Base-by-base conservation (phyloP, 2,888 invertebrate genomes). In the Lasioglossum oenotherae region DNA sequence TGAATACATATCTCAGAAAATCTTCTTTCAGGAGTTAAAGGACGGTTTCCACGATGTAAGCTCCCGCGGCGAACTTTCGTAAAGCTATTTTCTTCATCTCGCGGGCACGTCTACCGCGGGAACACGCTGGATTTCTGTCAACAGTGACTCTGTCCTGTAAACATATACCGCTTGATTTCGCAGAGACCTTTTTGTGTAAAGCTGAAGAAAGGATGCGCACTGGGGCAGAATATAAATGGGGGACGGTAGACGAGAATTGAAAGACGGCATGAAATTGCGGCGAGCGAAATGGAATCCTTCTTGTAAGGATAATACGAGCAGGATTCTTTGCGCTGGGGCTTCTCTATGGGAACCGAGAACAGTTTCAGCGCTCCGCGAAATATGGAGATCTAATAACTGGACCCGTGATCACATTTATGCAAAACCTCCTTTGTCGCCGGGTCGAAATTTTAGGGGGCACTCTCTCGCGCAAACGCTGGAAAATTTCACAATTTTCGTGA, bases 141-240 rank as follows among this genome's bases (percentile, higher is more conserved):
- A 57, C 73, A 10, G 49, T 57, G 49, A 73, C 73, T 41, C 57
- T 64, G 60, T 44, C 57, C 60, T 75, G 57, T 77, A 73, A 82
- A 57, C 67, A 73, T 19, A n/a, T 31, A 74, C 38, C 71, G 49
- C 53, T 44, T 53, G 72, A 73, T 73, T 82, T 73, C 35, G 35
- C 44, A 23, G 46, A 57, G 81, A 73, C 71, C 46, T 44, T 67
- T 49, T 38, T 77, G 82, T 77, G 81, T 83, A 81, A 83, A 77
- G 76, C 35, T 41, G 31, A 35, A 53, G 75, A 27, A 72, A 78
- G 73, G 76, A 60, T 64, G 46, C 74, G 49, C 71, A 46, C 23
- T n/a, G n/a, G 46, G 27, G n/a, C 31, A 71, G 31, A 67, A 74
- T 57, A 49, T 35, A 19, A 75, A 41, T 35, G 60, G 12, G 31